Evolutionary conservation across 2,113 vertebrate species (phyloP), one percentile per base, ranked within the genome.

Genomic region (Apteryx mantelli): DNA sequence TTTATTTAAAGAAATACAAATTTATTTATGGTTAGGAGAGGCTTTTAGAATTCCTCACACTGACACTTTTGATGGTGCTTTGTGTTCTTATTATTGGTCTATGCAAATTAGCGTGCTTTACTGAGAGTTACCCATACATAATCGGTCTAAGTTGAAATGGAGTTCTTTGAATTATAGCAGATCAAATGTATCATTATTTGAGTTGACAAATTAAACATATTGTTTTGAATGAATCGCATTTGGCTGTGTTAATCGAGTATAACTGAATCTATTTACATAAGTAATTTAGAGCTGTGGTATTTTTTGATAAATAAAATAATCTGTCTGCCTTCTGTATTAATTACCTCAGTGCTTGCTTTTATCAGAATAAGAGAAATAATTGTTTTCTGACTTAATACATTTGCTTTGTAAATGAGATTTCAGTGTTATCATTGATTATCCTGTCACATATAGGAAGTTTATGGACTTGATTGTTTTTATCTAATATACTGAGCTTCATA

Each of bases 171-270:
- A 91, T 90, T 90, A 79, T 26, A 75, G 34, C 28, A 81, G 69
- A 92, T 89, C 25, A 65, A 26, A 86, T 93, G 80, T 93, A 85
- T 76, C 15, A 10, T 82, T 95, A 86, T 61, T 82, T 91, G 76
- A 83, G 46, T 70, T 91, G 73, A 74, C 70, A 95, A 89, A 93
- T 91, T 77, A 73, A 91, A 84, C 60, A 11, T 25, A 61, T 88
- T 91, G 46, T 93, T 96, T 88, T 63, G 88, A 93, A 71, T 95
- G 55, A 95, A 92, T 91, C 60, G 79, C n/a, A 46, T 42, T 86
- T 64, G 44, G 40, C 44, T 75, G 40, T 79, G 26, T 76, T 58
- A 85, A 71, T 58, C 7, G 21, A 86, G 58, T 73, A 36, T 61
- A 81, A 86, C 60, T 79, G 44, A 93, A 82, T 65, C 82, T 91